Evolutionary conservation across 2,797 vertebrate genomes (phyloP).

Genomic region (Arrhamphus sclerolepis): DNA sequence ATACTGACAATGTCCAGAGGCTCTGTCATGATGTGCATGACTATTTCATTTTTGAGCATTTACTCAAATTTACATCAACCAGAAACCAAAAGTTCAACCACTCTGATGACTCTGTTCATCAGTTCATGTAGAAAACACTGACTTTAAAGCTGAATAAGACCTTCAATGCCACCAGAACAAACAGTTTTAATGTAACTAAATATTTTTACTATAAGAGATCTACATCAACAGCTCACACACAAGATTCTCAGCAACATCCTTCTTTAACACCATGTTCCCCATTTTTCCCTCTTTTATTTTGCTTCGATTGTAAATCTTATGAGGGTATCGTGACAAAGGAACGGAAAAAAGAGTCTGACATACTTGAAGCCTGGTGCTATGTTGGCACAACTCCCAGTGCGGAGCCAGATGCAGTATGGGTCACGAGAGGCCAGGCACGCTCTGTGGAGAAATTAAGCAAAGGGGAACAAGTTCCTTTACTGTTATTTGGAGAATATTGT

Average conservation of each 20-base stretch:
- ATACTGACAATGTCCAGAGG: no score
- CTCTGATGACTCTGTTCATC: background rate
- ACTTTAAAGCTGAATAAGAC: no score
- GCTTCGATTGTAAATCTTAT: slow-evolving; percentile 12
- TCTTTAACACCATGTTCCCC: slow-evolving; percentile 17
- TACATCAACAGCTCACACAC: slow-evolving; percentile 2
- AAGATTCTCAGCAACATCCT: slow-evolving; percentile 7
- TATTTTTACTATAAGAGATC: slow-evolving; percentile 2
- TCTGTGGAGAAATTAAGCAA: slow-evolving; percentile 59
- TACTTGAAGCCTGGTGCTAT: slow-evolving; percentile 81
- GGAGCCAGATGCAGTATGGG: slow-evolving; percentile 91
- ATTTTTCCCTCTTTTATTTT: slow-evolving; percentile 18
- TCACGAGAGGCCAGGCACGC: slow-evolving; percentile 87
- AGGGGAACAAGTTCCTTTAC: background rate
- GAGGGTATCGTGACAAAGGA: background rate
- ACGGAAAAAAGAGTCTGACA: slow-evolving; percentile 23
- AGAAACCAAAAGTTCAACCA: background rate
- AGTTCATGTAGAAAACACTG: no score
- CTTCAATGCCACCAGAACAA: no score
- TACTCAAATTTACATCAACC: background rate
- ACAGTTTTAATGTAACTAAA: slow-evolving; percentile 7
- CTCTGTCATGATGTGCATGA: no score
- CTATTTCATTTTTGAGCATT: background rate
- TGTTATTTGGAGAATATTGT: background rate
- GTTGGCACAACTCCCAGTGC: slow-evolving; percentile 79